Evolutionary conservation across 2,888 invertebrate genomes (phyloP).

Genomic region (Andrena bicolor): DNA sequence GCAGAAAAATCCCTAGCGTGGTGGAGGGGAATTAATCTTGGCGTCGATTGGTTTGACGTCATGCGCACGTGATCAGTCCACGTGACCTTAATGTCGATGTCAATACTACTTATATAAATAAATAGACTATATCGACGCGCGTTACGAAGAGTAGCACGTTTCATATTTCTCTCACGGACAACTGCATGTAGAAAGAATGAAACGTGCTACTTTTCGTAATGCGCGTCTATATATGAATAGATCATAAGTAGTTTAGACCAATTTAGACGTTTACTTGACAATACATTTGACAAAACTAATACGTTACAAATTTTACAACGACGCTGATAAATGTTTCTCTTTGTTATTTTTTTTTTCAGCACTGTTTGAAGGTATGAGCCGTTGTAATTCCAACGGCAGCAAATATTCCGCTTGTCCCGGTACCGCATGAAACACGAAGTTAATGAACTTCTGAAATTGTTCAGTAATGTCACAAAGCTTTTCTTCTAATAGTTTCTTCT

Average conservation of each 20-base stretch:
- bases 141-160: too few relatives aligned
- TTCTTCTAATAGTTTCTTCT: constrained; percentile 77
- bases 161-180: too few relatives aligned
- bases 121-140: too few relatives aligned
- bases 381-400: constrained; percentile 67
- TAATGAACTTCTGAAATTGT: constrained; percentile 86
- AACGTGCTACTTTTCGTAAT: too few relatives aligned
- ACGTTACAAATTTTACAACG: not conserved
- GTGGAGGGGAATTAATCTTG: too few relatives aligned
- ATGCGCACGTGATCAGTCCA: too few relatives aligned
- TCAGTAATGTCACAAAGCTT: constrained; percentile 82
- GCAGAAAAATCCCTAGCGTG: too few relatives aligned
- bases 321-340: not conserved
- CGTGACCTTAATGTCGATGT: too few relatives aligned
- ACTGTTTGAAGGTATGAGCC: constrained; percentile 1
- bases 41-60: too few relatives aligned
- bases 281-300: not conserved
- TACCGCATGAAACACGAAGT: constrained; percentile 84
- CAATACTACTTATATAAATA: too few relatives aligned
- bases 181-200: too few relatives aligned
- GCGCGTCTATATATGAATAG: too few relatives aligned
- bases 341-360: constrained; percentile 1
- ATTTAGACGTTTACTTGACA: not conserved
- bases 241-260: not conserved
- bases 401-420: constrained; percentile 86